Evolutionary conservation across 64 coral and sea anemone genomes (phyloP).

Genomic region (Anthopleura sola): DNA sequence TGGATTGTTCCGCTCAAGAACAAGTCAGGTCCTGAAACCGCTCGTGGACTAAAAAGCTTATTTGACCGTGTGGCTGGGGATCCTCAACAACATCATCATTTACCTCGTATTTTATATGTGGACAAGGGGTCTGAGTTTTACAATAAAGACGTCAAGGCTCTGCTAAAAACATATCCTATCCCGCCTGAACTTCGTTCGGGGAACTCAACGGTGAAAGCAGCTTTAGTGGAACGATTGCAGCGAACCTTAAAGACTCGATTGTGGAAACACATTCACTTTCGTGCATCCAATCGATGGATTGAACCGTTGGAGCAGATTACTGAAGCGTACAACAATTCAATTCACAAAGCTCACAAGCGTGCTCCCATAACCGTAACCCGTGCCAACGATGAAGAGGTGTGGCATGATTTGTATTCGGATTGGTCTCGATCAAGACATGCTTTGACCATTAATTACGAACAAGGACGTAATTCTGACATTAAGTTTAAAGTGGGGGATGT

Average conservation of each 20-base stretch:
- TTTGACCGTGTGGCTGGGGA: neutral
- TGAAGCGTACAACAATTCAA: too few relatives aligned
- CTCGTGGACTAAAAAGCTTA: neutral
- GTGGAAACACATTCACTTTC: constrained; percentile 17
- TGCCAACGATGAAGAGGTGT: too few relatives aligned
- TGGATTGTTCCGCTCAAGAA: neutral
- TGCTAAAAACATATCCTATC: neutral
- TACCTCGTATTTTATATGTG: neutral
- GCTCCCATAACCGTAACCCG: too few relatives aligned
- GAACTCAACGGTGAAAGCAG: neutral
- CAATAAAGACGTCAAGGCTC: neutral
- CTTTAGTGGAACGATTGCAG: neutral
- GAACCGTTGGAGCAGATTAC: too few relatives aligned
- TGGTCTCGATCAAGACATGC: too few relatives aligned
- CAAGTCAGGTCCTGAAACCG: neutral
- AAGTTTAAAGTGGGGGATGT: too few relatives aligned
- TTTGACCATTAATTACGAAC: too few relatives aligned
- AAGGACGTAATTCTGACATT: too few relatives aligned
- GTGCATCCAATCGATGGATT: too few relatives aligned
- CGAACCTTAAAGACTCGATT: neutral
- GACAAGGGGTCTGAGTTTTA: neutral
- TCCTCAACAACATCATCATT: neutral
- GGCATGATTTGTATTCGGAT: too few relatives aligned
- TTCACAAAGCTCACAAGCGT: too few relatives aligned
- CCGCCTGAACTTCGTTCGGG: neutral